Evolutionary conservation across 2,888 invertebrate species (phyloP), one percentile per base, ranked within the genome.

Genomic region (Cryptocephalus moraei): DNA sequence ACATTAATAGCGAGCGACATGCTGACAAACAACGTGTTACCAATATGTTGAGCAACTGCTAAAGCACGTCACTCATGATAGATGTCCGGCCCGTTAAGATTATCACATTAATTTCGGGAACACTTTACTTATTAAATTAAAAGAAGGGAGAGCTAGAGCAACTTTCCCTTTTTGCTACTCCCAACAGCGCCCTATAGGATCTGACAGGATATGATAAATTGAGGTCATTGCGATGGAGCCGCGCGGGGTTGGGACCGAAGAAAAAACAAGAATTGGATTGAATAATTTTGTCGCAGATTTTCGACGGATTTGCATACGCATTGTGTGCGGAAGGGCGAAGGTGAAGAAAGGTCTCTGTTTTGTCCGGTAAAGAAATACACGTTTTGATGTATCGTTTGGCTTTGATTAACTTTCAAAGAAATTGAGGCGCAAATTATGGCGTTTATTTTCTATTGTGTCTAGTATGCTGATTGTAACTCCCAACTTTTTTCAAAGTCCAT

Each of bases 111-210:
- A 61, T 57, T 55, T 55, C 50, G 51, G 52, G 55, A 56, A 59
- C 57, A 57, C 58, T 56, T 55, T 56, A 54, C 56, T 59, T 58
- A 61, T 61, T 58, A 56, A 58, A 61, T 61, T 59, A 57, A 56
- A 53, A 55, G 53, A 48, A 52, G 56, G 52, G 54, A 33, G 48
- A 47, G 22, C 22, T 31, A 33, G 41, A 34, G 48, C 14, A 43
- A 44, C 46, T 49, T 48, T 47, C 51, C 53, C 49, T 47, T 44
- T 41, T 44, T 47, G 45, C 47, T 49, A 44, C 43, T 41, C 33
- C 32, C n/a, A 39, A 34, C 40, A 43, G 22, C 22, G 22, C 22
- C 22, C 22, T 44, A 33, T 43, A 44, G 14, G 14, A 47, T 32
- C 43, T 49, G 49, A 49, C 46, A 44, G 46, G 31, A 34, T 41